Conservation (phyloP, 2,797 vertebrate genomes). For the Crossoptilon crossoptilon region DNA sequence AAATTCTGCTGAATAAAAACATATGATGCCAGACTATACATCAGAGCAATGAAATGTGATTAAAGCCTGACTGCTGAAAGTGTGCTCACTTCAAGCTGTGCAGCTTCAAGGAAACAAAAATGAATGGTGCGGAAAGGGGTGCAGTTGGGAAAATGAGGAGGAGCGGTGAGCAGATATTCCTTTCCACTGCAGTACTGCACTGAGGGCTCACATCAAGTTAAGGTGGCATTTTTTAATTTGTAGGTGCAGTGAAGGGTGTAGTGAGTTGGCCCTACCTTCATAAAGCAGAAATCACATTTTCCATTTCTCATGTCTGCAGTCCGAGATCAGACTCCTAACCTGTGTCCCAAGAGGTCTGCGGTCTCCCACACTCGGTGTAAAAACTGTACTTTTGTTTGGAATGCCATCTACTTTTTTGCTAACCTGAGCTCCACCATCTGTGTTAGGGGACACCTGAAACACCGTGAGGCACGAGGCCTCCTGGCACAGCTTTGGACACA, state of each 20-base stretch:
- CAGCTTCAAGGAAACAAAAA: background rate
- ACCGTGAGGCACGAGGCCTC: fast-evolving
- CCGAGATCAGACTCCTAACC: background rate
- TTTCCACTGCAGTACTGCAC: background rate
- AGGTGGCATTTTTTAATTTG: background rate
- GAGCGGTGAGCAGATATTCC: background rate
- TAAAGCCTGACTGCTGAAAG: background rate
- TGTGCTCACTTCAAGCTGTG: background rate
- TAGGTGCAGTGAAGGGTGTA: background rate
- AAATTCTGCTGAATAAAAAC: background rate
- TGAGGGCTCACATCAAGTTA: background rate
- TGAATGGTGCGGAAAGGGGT: background rate
- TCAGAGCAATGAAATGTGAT: background rate
- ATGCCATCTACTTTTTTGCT: background rate
- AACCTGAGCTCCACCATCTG: background rate
- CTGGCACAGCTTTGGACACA: background rate
- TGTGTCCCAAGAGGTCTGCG: background rate
- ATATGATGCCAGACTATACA: background rate
- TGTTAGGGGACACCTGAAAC: background rate
- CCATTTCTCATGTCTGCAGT: fast-evolving
- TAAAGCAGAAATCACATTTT: background rate
- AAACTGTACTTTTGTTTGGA: background rate
- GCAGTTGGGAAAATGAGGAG: background rate
- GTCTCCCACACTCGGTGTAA: background rate
- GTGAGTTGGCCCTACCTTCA: background rate